Evolutionary conservation across 2,888 invertebrate species (phyloP).

Genomic region (Eristalis intricaria): DNA sequence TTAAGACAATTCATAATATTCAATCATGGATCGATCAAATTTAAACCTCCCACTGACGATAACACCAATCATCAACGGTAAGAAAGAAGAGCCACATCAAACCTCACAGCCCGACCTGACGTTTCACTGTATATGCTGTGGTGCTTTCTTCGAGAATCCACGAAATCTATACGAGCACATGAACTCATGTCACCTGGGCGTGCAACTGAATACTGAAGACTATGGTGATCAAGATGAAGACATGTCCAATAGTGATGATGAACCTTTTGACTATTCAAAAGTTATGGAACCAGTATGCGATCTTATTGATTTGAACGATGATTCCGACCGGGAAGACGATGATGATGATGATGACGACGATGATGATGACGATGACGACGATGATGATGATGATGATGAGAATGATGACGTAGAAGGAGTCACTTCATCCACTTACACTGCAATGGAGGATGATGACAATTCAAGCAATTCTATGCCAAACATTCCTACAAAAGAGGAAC

Average conservation of each 20-base stretch:
- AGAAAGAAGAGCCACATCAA: constrained; percentile 73
- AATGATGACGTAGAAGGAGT: constrained; percentile 46
- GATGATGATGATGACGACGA: constrained; percentile 73
- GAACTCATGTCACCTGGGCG: constrained; percentile 77
- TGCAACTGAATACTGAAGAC: constrained; percentile 46
- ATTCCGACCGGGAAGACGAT: constrained; percentile 68
- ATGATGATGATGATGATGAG: constrained; percentile 74
- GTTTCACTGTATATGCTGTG: constrained; percentile 81
- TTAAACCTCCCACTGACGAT: constrained; percentile 78
- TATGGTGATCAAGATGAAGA: constrained; percentile 60
- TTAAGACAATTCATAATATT: constrained; percentile 16
- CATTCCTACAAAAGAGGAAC: constrained; percentile 42
- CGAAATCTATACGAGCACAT: constrained; percentile 79
- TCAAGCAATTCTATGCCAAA: constrained; percentile 40
- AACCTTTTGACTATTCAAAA: constrained; percentile 78
- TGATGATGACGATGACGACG: constrained; percentile 67
- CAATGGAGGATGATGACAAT: constrained; percentile 57
- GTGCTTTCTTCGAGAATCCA: constrained; percentile 79
- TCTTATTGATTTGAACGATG: constrained; percentile 71
- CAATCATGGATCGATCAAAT: constrained; percentile 58
- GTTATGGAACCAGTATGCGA: constrained; percentile 81
- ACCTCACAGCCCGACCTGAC: constrained; percentile 78
- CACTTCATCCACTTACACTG: constrained; percentile 19
- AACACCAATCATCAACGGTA: constrained; percentile 77
- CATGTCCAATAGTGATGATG: constrained; percentile 73